A percentile compares a stretch with the other conserved stretches of the same genome.
Evolutionary conservation across 2,113 vertebrate genomes (phyloP).

Genomic region (pig (Sus scrofa)): DNA sequence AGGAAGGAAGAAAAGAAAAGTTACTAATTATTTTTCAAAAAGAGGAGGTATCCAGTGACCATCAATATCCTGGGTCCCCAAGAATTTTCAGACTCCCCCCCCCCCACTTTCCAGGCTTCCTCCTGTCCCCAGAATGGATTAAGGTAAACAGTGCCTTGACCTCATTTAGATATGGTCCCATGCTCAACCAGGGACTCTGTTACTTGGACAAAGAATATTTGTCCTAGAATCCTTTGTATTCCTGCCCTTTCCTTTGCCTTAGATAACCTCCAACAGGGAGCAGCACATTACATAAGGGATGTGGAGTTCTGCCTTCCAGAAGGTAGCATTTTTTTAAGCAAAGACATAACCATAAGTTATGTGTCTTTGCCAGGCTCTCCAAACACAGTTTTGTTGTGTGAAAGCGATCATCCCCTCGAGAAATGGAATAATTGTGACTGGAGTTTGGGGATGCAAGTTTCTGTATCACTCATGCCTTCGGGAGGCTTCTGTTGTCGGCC

Average conservation of each 20-base stretch:
- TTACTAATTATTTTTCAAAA: constrained; percentile 76
- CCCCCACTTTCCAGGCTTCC: fast-evolving
- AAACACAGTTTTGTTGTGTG: background rate
- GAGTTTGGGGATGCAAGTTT: background rate
- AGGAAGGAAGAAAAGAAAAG: constrained; percentile 63
- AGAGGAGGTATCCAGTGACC: constrained; percentile 69
- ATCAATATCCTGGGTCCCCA: constrained; percentile 79
- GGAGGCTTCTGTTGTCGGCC: background rate
- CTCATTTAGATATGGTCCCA: background rate
- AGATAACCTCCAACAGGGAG: background rate
- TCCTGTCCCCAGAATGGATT: background rate
- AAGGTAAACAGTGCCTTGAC: background rate
- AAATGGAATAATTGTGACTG: background rate
- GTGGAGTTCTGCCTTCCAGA: constrained; percentile 18
- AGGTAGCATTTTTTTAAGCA: constrained; percentile 55
- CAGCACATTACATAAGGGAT: background rate
- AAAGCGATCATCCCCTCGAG: background rate
- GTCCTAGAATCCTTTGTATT: background rate
- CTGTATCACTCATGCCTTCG: fast-evolving
- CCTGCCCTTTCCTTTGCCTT: background rate
- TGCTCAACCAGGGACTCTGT: background rate
- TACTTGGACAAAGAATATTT: background rate
- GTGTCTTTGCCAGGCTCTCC: background rate
- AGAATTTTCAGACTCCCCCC: background rate
- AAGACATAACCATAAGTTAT: background rate